Evolutionary conservation across 2,797 vertebrate genomes (phyloP), one percentile per base, ranked within the genome.

Genomic region (Salarias fasciatus): DNA sequence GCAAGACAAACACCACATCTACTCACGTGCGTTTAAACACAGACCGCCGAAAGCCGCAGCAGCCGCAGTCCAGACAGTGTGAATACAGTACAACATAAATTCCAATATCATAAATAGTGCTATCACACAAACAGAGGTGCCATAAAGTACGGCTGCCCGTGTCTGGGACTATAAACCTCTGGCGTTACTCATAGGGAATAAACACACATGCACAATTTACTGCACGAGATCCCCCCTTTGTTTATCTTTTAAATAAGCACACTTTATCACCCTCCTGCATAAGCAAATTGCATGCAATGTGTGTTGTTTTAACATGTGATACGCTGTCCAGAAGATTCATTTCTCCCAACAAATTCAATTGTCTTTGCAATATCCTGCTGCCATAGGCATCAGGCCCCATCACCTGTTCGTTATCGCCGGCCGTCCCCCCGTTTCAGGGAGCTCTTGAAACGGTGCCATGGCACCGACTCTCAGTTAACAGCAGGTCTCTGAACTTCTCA

Each of bases 401-500:
- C 91, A 93, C 91, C 89, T 89, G 91, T 91, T 85, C 71, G 86
- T 93, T 93, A 94, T 93, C 92, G 31, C 77, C 58, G 78, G 79
- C 83, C 87, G 87, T 86, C 89, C 91, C 91, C 90, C 18, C 18
- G 18, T 87, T 88, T 85, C 53, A n/a, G 76, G 84, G 81, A 77
- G 86, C 84, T 89, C 86, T 88, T 90, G 88, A 92, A 92, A 86
- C 47, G 68, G 74, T 86, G 89, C 89, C 90, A 90, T 61, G 82
- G 82, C 85, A 72, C 79, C 82, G 91, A 89, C 91, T 88, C 86
- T 46, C 76, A 69, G 86, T 85, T 89, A 92, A 91, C 90, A 88
- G 90, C 75, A 72, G 91, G 91, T 92, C 90, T 90, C 73, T 92
- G 91, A 92, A 93, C 91, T 92, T 87, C 92, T 92, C 90, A 88